phyloP scores from a whole-genome alignment of 2,888 invertebrate genomes.

The Tipula confusa region DNA sequence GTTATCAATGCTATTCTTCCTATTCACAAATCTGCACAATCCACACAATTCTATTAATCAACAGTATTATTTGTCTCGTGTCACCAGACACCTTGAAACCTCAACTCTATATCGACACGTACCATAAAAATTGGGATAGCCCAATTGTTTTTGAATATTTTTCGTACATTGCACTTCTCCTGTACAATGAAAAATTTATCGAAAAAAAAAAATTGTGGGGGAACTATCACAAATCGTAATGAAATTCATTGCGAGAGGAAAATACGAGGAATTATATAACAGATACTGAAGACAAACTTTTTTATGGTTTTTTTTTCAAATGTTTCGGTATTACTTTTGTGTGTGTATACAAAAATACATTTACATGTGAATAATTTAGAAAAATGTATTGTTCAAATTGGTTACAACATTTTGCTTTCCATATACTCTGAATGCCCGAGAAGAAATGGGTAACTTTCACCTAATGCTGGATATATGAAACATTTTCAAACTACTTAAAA shows the following conservation, averaged over 20 bases:
- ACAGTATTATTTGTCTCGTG: neutral
- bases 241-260: slow-evolving; percentile 3
- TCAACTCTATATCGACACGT: neutral
- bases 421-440: too few relatives aligned
- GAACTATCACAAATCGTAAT: slow-evolving; percentile 12
- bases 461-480: too few relatives aligned
- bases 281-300: slow-evolving; percentile 12
- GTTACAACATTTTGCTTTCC: too few relatives aligned
- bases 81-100: neutral
- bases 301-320: neutral
- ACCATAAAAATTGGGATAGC: neutral
- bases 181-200: neutral
- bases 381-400: too few relatives aligned
- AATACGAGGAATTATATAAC: neutral
- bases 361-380: too few relatives aligned
- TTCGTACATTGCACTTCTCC: neutral
- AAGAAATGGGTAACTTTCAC: too few relatives aligned
- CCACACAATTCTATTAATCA: neutral
- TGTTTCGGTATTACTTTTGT: neutral
- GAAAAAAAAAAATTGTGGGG: neutral
- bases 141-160: neutral
- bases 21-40: too few relatives aligned
- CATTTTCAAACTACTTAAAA: too few relatives aligned
- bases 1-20: neutral
- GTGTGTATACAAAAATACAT: neutral